Base-by-base conservation (phyloP, 2,797 vertebrate species). In the Fundulus diaphanus region DNA sequence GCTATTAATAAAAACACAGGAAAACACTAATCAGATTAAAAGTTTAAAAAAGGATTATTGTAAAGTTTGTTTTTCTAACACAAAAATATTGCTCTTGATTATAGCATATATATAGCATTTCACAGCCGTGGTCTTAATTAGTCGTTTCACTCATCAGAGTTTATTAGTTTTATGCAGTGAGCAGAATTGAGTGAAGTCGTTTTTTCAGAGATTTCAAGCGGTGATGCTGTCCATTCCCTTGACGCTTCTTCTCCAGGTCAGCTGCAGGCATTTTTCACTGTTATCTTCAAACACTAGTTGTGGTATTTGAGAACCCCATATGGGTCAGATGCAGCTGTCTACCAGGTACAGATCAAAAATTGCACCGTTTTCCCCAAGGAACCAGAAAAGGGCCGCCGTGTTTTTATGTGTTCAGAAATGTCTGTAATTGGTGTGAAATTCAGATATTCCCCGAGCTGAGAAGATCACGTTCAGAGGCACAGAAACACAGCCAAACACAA, bases 361-460 rank as follows among this genome's bases (percentile, higher is more conserved):
- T 66, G 11, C 72, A 63, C 42, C 7, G 42, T 72, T 63, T 63
- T 73, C 48, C 84, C 77, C 40, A 0, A 0, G 74, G 79, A 75
- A 31, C 13, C 46, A 31, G 42, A 81, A 79, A 70, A 72, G 29
- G 8, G 24, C 40, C 7, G 2, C 13, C 42, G 59, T 33, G 16
- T 83, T 85, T n/a, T 77, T 68, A 48, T 77, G 72, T 59, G 65
- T 42, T 56, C 33, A 46, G 48, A 68, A 49, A 70, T 76, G 76
- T 82, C 72, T 88, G 73, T 92, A 90, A 93, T 90, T 90, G 85
- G 85, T 90, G 85, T 92, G 88, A 92, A 91, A 88, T 73, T 69
- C 44, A 51, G 20, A 20, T 56, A 76, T 73, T 83, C 81, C 84
- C 78, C 3, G 54, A 75, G 87, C 72, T 56, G 57, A 74, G 63